A percentile compares a stretch with the other conserved stretches of the same genome.
Evolutionary conservation across 2,797 vertebrate genomes (phyloP).

Genomic region (Selene dorsalis): DNA sequence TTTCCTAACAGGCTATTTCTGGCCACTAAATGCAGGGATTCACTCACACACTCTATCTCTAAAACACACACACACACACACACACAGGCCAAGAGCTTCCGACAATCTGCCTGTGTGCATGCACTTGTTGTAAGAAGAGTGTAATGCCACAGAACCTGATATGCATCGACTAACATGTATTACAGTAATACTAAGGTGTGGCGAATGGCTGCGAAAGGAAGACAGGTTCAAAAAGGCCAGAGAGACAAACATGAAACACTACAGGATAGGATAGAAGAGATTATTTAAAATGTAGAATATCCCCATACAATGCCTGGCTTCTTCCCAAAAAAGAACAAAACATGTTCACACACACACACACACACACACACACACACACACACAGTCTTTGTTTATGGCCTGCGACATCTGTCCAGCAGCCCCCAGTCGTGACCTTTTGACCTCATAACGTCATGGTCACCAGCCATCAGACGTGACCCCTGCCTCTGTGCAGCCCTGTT

Average conservation of each 20-base stretch:
- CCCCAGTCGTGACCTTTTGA: constrained; percentile 20
- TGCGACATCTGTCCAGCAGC: constrained; percentile 32
- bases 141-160: constrained; percentile 16
- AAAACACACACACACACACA: constrained; percentile 13
- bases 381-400: constrained; percentile 16
- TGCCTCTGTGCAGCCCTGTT: constrained; percentile 5
- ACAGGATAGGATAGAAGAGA: background rate
- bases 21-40: constrained; percentile 65
- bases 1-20: constrained; percentile 78
- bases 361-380: background rate
- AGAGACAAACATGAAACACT: background rate
- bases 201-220: background rate
- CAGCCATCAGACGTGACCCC: constrained; percentile 28
- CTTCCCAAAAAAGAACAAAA: constrained; percentile 15
- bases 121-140: constrained; percentile 1
- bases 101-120: constrained; percentile 29
- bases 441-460: constrained; percentile 23
- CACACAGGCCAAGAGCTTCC: constrained; percentile 38
- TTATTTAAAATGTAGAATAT: background rate
- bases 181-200: constrained; percentile 9
- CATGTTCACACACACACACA: background rate
- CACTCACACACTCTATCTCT: constrained; percentile 24
- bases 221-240: constrained; percentile 21
- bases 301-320: constrained; percentile 39
- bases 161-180: constrained; percentile 18